Conservation (phyloP, 2,113 vertebrate species). For the Thalassarche chlororhynchos region DNA sequence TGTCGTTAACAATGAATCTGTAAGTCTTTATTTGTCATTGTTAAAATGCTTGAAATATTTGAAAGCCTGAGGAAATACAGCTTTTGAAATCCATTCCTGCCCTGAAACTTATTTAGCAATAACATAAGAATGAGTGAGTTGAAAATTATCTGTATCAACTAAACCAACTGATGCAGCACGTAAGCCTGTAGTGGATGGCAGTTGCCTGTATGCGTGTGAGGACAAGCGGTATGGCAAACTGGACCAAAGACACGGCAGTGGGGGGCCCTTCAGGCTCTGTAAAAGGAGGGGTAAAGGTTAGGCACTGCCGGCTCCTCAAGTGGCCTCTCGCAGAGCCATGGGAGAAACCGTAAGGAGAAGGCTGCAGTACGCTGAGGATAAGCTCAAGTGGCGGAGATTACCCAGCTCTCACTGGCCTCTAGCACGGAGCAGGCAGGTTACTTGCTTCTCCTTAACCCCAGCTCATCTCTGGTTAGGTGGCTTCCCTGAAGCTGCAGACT, state of each 20-base stretch:
- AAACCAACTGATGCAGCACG: not conserved
- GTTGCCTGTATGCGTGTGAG: accelerated
- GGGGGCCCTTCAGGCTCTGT: not conserved
- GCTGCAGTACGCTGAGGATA: not conserved
- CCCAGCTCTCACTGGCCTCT: not conserved
- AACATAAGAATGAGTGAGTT: not conserved
- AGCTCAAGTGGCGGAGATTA: not conserved
- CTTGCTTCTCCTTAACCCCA: not conserved
- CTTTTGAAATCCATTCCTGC: not conserved
- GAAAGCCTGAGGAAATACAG: not conserved
- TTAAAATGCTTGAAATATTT: not conserved
- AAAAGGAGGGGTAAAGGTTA: not conserved
- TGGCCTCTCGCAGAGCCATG: not conserved
- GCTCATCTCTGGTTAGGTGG: too few species aligned
- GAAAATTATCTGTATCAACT: not conserved
- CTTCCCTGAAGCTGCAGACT: not conserved
- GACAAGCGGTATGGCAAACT: not conserved
- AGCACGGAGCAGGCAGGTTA: not conserved
- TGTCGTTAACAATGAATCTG: not conserved
- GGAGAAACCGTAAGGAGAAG: not conserved
- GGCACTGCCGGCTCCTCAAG: not conserved
- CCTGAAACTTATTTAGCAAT: not conserved
- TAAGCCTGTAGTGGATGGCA: not conserved
- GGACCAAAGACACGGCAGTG: not conserved
- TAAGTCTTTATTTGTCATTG: not conserved